Conservation (phyloP, 2,888 invertebrate species). For the Trissolcus japonicus region DNA sequence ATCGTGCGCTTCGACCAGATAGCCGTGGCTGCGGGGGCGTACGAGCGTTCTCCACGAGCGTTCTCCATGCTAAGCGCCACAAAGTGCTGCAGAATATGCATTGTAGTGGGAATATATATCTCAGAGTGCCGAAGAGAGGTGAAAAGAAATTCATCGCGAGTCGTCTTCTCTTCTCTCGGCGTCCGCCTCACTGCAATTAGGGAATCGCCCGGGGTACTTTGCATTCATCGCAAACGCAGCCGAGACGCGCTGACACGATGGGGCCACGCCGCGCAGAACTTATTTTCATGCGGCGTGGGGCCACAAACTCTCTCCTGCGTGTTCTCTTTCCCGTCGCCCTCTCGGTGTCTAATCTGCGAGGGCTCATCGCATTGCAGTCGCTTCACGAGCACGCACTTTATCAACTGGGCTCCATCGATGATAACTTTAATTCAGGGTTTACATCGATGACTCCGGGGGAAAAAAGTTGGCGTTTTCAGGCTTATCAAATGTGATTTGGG, state of each 20-base stretch:
- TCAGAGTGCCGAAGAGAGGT: conserved; percentile 61
- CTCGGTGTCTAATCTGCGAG: conserved; percentile 31
- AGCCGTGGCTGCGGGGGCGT: conserved; percentile 73
- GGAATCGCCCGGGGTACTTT: conserved; percentile 70
- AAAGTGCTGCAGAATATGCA: conserved; percentile 57
- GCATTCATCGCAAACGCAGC: conserved; percentile 50
- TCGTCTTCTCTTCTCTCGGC: conserved; percentile 44
- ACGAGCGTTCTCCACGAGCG: conserved; percentile 62
- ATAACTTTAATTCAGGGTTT: conserved; percentile 33
- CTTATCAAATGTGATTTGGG: background rate
- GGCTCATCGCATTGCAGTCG: conserved; percentile 17
- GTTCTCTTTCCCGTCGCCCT: conserved; percentile 6
- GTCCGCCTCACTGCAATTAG: conserved; percentile 70
- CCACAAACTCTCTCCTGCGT: conserved; percentile 39
- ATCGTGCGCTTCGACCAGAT: conserved; percentile 68
- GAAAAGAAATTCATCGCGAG: conserved; percentile 57
- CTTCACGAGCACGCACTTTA: conserved; percentile 8
- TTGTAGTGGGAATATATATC: conserved; percentile 51
- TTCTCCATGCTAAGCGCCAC: conserved; percentile 49
- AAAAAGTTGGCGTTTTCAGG: background rate
- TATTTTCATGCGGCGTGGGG: conserved; percentile 47
- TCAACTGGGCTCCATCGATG: conserved; percentile 19
- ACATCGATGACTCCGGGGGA: conserved; percentile 5
- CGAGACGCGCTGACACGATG: conserved; percentile 45
- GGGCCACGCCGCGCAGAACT: conserved; percentile 39